Conservation (phyloP, 2,888 invertebrate species). For the Sicus ferrugineus region DNA sequence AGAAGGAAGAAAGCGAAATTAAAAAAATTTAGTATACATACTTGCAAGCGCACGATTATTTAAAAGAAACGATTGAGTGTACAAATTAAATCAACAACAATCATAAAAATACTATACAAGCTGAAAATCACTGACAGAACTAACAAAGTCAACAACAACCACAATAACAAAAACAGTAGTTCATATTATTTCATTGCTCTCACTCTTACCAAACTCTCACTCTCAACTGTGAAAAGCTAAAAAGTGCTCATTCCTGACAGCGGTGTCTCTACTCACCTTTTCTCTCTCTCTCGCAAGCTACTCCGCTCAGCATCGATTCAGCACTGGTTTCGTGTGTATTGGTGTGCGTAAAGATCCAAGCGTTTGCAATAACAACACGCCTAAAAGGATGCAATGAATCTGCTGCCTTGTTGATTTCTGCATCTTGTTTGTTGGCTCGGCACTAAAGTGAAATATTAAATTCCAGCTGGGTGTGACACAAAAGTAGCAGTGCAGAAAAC, state of each 20-base stretch:
- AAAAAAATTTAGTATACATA: background rate
- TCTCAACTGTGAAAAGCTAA: constrained; percentile 1
- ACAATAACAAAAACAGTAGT: constrained; percentile 7
- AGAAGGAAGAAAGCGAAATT: background rate
- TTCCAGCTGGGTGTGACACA: constrained; percentile 55
- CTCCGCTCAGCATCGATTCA: background rate
- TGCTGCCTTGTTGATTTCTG: constrained; percentile 35
- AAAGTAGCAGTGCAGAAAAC: constrained; percentile 26
- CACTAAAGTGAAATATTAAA: constrained; percentile 52
- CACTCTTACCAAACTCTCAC: constrained; percentile 9
- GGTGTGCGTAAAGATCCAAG: constrained; percentile 42
- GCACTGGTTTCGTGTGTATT: constrained; percentile 26
- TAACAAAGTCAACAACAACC: constrained; percentile 6
- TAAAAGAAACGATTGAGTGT: background rate
- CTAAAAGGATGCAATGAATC: constrained; percentile 51
- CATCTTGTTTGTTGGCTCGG: constrained; percentile 42
- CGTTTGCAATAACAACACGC: constrained; percentile 43
- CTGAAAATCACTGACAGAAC: background rate
- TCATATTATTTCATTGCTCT: constrained; percentile 2
- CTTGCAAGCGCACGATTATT: no score
- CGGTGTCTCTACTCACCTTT: background rate
- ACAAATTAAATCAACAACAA: background rate
- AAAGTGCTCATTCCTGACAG: background rate
- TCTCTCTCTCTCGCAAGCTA: background rate
- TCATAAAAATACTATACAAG: background rate